phyloP scores from a whole-genome alignment of 2,113 vertebrate genomes.

The Coryphaenoides rupestris region DNA sequence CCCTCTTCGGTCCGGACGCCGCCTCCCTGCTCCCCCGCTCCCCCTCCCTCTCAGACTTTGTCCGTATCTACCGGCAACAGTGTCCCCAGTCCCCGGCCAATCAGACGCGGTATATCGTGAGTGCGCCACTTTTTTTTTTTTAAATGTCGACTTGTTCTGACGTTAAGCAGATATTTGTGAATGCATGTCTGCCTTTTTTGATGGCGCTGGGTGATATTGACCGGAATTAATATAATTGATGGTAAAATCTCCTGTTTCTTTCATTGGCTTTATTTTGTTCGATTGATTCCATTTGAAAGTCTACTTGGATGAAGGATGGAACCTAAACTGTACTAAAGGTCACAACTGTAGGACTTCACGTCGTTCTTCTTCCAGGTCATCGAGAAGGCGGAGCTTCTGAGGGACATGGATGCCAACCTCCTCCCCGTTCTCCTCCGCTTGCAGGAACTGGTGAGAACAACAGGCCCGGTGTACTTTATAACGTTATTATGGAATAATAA shows the following conservation, averaged over 20 bases:
- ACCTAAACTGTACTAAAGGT: background rate
- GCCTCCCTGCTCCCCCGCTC: slow-evolving; percentile 66
- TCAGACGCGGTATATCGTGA: slow-evolving; percentile 90
- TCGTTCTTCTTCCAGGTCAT: slow-evolving; percentile 77
- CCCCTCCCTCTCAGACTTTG: slow-evolving; percentile 85
- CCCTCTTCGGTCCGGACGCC: slow-evolving; percentile 71
- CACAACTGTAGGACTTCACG: background rate
- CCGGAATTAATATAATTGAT: too few species aligned
- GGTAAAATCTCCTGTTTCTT: too few species aligned
- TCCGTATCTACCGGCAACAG: slow-evolving; percentile 82
- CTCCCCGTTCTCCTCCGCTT: slow-evolving; percentile 90
- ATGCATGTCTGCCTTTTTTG: too few species aligned
- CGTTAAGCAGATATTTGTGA: too few species aligned
- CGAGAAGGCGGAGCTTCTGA: slow-evolving; percentile 89
- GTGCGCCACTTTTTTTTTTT: slow-evolving; percentile 50
- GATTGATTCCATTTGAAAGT: too few species aligned
- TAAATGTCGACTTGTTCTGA: too few species aligned
- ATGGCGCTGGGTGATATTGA: too few species aligned
- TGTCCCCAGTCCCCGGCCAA: slow-evolving; percentile 56
- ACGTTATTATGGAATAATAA: too few species aligned
- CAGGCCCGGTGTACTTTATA: too few species aligned
- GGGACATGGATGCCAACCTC: slow-evolving; percentile 88
- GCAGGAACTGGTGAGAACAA: slow-evolving; percentile 90
- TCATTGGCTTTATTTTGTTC: too few species aligned
- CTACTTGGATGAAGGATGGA: too few species aligned